Conservation (phyloP, 2,113 vertebrate species). For the Takifugu flavidus region DNA sequence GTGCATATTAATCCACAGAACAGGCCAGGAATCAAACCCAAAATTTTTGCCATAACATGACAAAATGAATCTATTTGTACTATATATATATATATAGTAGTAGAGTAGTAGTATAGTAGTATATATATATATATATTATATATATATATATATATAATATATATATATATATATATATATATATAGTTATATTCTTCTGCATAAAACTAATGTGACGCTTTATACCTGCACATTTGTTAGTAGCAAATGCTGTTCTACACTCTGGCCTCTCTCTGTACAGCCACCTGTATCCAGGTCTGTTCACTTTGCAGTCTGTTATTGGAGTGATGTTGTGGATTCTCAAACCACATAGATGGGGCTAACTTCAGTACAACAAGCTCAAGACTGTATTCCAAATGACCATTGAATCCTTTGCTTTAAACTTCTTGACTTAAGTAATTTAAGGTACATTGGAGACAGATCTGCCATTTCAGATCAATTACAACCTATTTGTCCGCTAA, state of each 20-base stretch:
- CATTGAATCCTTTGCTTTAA: background rate
- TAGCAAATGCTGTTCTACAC: background rate
- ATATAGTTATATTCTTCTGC: background rate
- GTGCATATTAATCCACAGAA: too few relatives aligned
- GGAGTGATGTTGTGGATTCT: background rate
- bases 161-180: conserved; percentile 1
- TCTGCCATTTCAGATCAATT: background rate
- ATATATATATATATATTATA: conserved; percentile 3
- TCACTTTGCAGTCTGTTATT: background rate
- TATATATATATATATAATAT: conserved; percentile 1
- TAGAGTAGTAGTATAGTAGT: too few relatives aligned
- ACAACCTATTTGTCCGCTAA: background rate
- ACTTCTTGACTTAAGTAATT: conserved; percentile 2
- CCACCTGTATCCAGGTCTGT: background rate
- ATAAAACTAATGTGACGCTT: background rate
- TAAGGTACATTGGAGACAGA: background rate
- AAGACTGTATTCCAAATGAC: background rate
- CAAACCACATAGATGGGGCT: conserved; percentile 1
- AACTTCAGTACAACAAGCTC: background rate
- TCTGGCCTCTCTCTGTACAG: background rate
- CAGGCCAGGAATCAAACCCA: too few relatives aligned
- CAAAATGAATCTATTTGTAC: background rate
- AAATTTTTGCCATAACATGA: too few relatives aligned
- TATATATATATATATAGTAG: background rate
- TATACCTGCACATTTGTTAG: background rate